Evolutionary conservation across 1,140 invertebrate genomes (phyloP), one percentile per base, ranked within the genome.

Genomic region (Cyrtorhinus lividipennis): DNA sequence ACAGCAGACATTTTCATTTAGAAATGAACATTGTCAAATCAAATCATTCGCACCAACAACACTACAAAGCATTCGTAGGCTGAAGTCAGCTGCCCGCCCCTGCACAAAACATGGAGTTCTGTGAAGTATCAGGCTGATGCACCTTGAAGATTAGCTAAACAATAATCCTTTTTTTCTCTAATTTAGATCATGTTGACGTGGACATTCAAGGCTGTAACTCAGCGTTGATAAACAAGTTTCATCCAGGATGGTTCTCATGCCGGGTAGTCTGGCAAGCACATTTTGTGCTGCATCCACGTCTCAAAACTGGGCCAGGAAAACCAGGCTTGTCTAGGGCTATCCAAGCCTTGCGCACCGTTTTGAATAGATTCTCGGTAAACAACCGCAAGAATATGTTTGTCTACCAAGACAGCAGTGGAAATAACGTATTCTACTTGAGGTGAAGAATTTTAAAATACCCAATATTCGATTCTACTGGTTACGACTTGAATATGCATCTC

Each of bases 381-480:
- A 90, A 90, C 69, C 74, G 87, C 56, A 81, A 74, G 57, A 90
- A 90, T 70, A 88, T 90, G 86, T 90, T 89, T 75, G 86, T 90
- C 1, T 82, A 87, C 72, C 77, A 82, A 71, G 83, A 88, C 72
- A 79, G 75, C 24, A 74, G 79, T 27, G 77, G 78, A 25, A 83
- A 83, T 67, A 83, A 83, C 68, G 85, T 88, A 0, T 89, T 86
- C 71, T 89, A 89, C 71, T 68, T 88, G 44, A 72, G 79, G 70
- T 71, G 64, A 22, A 38, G 5, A 38, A 38, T 8, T 38, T 38
- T n/a, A n/a, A n/a, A n/a, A n/a, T n/a, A n/a, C n/a, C n/a, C n/a
- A n/a, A n/a, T n/a, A n/a, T n/a, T n/a, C n/a, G n/a, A n/a, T n/a
- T n/a, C n/a, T n/a, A n/a, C n/a, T n/a, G n/a, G n/a, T n/a, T n/a